phyloP scores from a whole-genome alignment of 2,797 vertebrate genomes.

The Limnodromus scolopaceus region DNA sequence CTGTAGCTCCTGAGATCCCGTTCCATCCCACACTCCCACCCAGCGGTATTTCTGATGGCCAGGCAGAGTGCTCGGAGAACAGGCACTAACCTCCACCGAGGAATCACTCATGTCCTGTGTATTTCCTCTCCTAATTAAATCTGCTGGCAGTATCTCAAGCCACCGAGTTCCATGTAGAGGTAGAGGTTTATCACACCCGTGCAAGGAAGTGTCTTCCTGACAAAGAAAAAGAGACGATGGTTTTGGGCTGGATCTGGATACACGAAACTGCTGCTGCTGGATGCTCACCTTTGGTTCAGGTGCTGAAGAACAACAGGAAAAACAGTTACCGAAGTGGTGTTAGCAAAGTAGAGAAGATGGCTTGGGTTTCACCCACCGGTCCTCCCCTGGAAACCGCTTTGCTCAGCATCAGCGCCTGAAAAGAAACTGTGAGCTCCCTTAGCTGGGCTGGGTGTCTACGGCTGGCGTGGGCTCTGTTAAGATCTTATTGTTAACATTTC shows the following conservation, averaged over 20 bases:
- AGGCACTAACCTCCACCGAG: not conserved
- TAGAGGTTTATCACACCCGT: not conserved
- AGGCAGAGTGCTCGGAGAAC: not conserved
- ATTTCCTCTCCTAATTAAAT: not conserved
- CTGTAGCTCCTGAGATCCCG: not conserved
- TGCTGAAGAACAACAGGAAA: not conserved
- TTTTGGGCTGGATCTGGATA: not conserved
- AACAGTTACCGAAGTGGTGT: not conserved
- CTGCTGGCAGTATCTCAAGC: not conserved
- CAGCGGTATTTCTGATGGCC: not conserved
- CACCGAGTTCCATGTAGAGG: not conserved
- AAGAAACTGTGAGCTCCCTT: not conserved
- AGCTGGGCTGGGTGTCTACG: not conserved
- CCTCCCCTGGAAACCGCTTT: not conserved
- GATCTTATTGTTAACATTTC: not conserved
- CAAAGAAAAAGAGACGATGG: not conserved
- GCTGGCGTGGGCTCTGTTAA: not conserved
- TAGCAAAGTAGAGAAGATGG: not conserved
- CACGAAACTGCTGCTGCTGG: not conserved
- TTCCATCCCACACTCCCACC: rapidly evolving
- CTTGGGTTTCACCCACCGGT: not conserved
- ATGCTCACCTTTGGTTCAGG: not conserved
- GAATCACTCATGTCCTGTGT: not conserved
- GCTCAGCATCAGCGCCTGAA: not conserved
- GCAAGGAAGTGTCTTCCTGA: not conserved